Base-by-base conservation (phyloP, 2,888 invertebrate genomes). In the Polydrusus pterygomalis region DNA sequence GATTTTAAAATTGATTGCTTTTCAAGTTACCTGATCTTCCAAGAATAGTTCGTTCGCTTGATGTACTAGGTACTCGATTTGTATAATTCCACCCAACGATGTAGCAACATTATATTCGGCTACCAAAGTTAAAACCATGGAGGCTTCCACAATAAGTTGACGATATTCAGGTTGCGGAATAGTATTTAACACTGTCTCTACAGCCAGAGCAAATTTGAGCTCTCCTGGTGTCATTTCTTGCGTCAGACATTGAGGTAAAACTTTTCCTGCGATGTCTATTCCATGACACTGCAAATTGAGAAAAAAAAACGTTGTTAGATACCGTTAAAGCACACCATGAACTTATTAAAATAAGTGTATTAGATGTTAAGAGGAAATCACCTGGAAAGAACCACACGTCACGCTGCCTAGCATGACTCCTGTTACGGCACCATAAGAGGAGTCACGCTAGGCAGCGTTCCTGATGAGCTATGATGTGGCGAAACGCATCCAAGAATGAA, bases 191-290 rank as follows among this genome's bases (percentile, higher is more conserved):
- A 98, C 98, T 1, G 97, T 96, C 88, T 99, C 99, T 0, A 99
- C 98, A 70, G 97, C 97, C 15, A 99, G 89, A 0, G 99, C 99
- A 88, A 99, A 99, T 89, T 99, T 99, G 82, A 99, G 88, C 89
- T 99, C 99, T 51, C 98, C 98, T 0, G 98, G 93, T 0, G 99
- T 99, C 99, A 99, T 99, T 92, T 99, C 99, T 89, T 97, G 97
- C 0, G 98, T 99, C 67, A 99, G 89, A 87, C 95, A 96, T 84
- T 97, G 97, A 70, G 95, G 96, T 20, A 99, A 89, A 30, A 96
- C 91, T 86, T 96, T 94, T 0, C 96, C 97, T 87, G 97, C 97
- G 79, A 99, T 97, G 9, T 95, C 93, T 69, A 99, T 89, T 1
- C 98, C 98, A 90, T 97, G 96, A 84, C 98, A 98, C 95, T 95